These are phyloP conservation scores for Elegia similella DNA, from an alignment of 2,888 invertebrate genomes.

Conservation along the genomic window DNA sequence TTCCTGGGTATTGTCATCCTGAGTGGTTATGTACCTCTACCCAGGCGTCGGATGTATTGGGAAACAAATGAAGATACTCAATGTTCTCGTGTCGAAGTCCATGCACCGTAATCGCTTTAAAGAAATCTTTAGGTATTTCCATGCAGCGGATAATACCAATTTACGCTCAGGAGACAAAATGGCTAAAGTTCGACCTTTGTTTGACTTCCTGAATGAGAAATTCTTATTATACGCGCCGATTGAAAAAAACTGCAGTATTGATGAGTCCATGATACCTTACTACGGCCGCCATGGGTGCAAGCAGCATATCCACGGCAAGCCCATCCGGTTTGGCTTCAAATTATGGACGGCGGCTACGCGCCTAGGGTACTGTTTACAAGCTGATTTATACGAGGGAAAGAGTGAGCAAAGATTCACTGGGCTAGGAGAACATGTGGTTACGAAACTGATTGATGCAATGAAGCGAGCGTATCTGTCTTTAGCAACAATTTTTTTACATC, in stretches of 20 bases:
- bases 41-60: constrained; percentile 36
- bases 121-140: constrained; percentile 35
- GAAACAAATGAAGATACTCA: constrained; percentile 29
- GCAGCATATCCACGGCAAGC: constrained; percentile 36
- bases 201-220: constrained; percentile 20
- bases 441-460: constrained; percentile 2
- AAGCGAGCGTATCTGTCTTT: constrained; percentile 20
- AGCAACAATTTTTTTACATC: constrained; percentile 23
- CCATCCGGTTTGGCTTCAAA: constrained; percentile 36
- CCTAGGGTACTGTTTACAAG: constrained; percentile 34
- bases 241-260: constrained; percentile 29
- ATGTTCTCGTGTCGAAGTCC: constrained; percentile 31
- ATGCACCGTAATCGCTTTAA: constrained; percentile 37
- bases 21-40: constrained; percentile 33
- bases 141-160: constrained; percentile 34
- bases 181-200: constrained; percentile 35
- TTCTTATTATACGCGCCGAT: constrained; percentile 14
- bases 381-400: constrained; percentile 33
- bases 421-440: constrained; percentile 18
- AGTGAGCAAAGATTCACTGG: constrained; percentile 21
- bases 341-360: constrained; percentile 35
- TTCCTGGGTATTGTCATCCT: constrained; percentile 33
- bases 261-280: constrained; percentile 46
- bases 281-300: constrained; percentile 34
- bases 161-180: constrained; percentile 32